phyloP scores from a whole-genome alignment of 2,113 vertebrate genomes.

The Nettapus auritus region DNA sequence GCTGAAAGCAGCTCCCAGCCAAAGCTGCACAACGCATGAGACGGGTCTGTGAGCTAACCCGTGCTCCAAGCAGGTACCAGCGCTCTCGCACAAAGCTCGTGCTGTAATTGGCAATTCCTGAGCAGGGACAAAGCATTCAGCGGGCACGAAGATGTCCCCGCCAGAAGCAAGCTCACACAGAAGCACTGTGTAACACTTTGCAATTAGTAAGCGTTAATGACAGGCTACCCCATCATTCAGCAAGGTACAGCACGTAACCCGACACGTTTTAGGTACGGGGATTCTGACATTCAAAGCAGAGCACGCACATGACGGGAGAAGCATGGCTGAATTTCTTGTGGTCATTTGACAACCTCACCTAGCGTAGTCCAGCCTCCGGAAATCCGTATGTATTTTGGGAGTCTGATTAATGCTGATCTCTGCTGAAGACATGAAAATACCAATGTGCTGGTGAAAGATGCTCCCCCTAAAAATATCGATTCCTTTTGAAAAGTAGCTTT shows the following conservation, averaged over 20 bases:
- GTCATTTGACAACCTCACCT: background rate
- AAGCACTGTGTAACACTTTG: background rate
- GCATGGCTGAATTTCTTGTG: background rate
- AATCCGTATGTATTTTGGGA: background rate
- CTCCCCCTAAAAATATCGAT: background rate
- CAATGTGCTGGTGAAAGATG: background rate
- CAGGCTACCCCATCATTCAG: background rate
- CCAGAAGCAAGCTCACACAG: rapidly evolving
- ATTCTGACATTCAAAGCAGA: background rate
- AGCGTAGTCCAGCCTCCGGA: background rate
- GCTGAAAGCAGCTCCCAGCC: background rate
- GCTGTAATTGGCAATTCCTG: background rate
- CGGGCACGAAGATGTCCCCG: background rate
- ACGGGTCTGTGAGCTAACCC: background rate
- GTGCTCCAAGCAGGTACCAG: background rate
- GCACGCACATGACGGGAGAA: background rate
- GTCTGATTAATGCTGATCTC: background rate
- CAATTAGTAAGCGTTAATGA: background rate
- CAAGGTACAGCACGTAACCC: background rate
- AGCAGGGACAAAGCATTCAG: background rate
- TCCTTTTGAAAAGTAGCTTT: background rate
- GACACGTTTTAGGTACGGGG: background rate
- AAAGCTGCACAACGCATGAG: background rate
- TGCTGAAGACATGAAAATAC: background rate
- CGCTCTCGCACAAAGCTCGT: background rate